These are phyloP conservation scores for Siniperca scherzeri DNA, from an alignment of 2,797 vertebrate species.

Conservation along the genomic window DNA sequence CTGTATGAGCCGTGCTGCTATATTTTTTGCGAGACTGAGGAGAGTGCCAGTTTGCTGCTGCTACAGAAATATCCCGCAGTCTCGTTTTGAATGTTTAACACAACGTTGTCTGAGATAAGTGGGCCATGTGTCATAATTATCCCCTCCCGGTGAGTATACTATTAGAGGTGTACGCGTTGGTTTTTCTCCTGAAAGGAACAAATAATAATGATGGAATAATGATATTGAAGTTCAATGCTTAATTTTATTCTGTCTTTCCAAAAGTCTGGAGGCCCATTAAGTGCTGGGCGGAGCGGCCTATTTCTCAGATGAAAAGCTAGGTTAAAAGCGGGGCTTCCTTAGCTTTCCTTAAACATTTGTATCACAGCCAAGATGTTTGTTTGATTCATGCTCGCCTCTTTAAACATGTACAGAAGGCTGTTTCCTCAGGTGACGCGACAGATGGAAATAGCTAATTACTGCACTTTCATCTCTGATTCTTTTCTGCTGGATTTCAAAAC, in stretches of 20 bases:
- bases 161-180: conserved; percentile 43
- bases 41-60: conserved; percentile 32
- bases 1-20: conserved; percentile 10
- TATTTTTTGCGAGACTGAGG: conserved; percentile 40
- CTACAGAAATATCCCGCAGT: conserved; percentile 45
- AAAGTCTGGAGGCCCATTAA: conserved; percentile 55
- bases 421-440: conserved; percentile 68
- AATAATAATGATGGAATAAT: conserved; percentile 69
- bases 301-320: conserved; percentile 53
- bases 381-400: conserved; percentile 60
- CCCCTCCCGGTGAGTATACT: conserved; percentile 52
- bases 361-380: conserved; percentile 49
- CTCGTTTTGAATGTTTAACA: conserved; percentile 68
- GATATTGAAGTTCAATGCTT: conserved; percentile 56
- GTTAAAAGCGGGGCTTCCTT: conserved; percentile 54
- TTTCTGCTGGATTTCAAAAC: conserved; percentile 43
- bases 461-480: conserved; percentile 54
- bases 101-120: conserved; percentile 64
- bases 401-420: conserved; percentile 44
- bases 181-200: conserved; percentile 61
- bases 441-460: conserved; percentile 75
- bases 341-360: conserved; percentile 59
- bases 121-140: conserved; percentile 76
- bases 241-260: conserved; percentile 41
- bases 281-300: conserved; percentile 33